Evolutionary conservation across 92 coral and sea anemone species (phyloP), one percentile per base, ranked within the genome.

Genomic region (Phenganax subtilis): DNA sequence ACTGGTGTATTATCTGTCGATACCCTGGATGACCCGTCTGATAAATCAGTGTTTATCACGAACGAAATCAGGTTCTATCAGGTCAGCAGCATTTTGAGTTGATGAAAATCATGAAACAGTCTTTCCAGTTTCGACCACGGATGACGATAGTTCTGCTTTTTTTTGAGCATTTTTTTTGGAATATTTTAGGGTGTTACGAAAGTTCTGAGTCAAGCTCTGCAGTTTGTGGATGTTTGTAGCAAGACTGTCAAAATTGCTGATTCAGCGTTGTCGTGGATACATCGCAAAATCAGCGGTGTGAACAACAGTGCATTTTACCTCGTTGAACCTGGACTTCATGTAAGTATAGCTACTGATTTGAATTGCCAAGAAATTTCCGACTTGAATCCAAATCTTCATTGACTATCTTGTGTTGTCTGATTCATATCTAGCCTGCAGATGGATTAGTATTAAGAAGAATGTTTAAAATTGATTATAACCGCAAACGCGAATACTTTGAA

Each of bases 1-100:
- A 80, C 98, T 91, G 90, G 96, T 90, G n/a, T n/a, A n/a, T n/a
- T n/a, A n/a, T n/a, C n/a, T 10, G 81, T 93, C 10, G 98, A 93
- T 77, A 93, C 98, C 3, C 54, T 93, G 84, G 92, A 91, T 15
- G 97, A 92, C 57, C 90, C 92, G 1, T 10, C 51, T 0, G 90
- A 89, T 85, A 91, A 88, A 59, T 75, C 97, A 30, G 86, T 85
- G 7, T 93, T 93, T 30, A 90, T 93, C 74, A 92, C 98, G 1
- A 97, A 93, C 66, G 98, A 93, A 84, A 93, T 93, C 82, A 89
- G 92, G n/a, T 93, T 89, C 66, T 93, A 86, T 82, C 98, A 93
- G 90, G 96, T 90, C 65, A 55, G 67, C 12, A 2, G 11, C 55
- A 0, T 72, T 16, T 72, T 51, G 14, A 6, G 29, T 30, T 72